These are phyloP conservation scores for Synanthedon formicaeformis DNA, from an alignment of 2,888 invertebrate genomes.

Conservation along the genomic window DNA sequence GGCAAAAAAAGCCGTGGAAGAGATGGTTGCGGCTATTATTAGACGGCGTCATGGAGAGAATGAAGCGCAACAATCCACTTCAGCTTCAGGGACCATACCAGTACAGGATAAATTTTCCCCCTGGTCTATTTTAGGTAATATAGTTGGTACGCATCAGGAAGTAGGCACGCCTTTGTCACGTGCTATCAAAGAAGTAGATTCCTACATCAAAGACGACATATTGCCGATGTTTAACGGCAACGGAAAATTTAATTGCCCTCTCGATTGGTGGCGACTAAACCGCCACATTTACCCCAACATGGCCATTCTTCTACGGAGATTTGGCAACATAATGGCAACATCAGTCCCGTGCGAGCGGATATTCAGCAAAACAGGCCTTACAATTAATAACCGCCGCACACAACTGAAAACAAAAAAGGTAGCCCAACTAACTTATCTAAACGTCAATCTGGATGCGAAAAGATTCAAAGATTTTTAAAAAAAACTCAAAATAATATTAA, in stretches of 20 bases:
- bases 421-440: too few species aligned
- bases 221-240: slow-evolving; percentile 3
- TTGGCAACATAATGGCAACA: slow-evolving; percentile 8
- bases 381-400: neutral
- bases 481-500: too few species aligned
- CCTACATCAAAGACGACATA: slow-evolving; percentile 4
- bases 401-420: neutral
- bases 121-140: slow-evolving; percentile 8
- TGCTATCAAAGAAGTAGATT: slow-evolving; percentile 5
- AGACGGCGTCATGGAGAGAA: slow-evolving; percentile 5
- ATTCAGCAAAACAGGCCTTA: slow-evolving; percentile 1
- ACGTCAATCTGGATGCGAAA: too few species aligned
- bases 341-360: slow-evolving; percentile 9
- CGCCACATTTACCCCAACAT: slow-evolving; percentile 5
- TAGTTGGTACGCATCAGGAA: slow-evolving; percentile 4
- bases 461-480: too few species aligned
- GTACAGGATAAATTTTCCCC: slow-evolving; percentile 12
- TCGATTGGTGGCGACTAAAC: slow-evolving; percentile 7
- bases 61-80: neutral
- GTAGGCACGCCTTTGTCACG: slow-evolving; percentile 9
- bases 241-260: slow-evolving; percentile 6
- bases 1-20: slow-evolving; percentile 6
- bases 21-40: slow-evolving; percentile 3
- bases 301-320: slow-evolving; percentile 3
- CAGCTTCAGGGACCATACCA: neutral